Percentiles rank a stretch among this genome's conserved stretches.
phyloP scores from a whole-genome alignment of 2,797 vertebrate species.

The Hipposideros larvatus region DNA sequence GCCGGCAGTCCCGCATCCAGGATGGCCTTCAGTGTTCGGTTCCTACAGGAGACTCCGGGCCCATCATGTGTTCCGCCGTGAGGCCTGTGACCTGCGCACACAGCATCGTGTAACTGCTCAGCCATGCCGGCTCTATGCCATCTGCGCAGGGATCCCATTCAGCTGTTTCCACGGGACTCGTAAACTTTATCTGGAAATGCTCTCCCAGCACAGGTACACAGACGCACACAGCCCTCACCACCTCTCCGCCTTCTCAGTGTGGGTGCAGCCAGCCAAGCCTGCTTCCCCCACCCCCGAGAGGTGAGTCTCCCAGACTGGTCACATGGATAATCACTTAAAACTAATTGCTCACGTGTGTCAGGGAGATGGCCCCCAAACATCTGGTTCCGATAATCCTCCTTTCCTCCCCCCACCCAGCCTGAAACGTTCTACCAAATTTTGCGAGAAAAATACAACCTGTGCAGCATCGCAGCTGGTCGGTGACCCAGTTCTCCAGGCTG shows the following conservation, averaged over 20 bases:
- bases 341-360: conserved; percentile 87
- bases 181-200: neutral
- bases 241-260: conserved; percentile 51
- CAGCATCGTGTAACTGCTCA: neutral
- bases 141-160: neutral
- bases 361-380: conserved; percentile 87
- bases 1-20: neutral
- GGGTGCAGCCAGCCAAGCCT: conserved; percentile 75
- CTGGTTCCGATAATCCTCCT: conserved; percentile 88
- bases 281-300: conserved; percentile 60
- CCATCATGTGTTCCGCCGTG: too few relatives aligned
- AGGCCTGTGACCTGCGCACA: neutral
- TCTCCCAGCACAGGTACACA: neutral
- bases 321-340: conserved; percentile 87
- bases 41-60: neutral
- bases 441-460: conserved; percentile 86
- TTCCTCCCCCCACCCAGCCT: conserved; percentile 55
- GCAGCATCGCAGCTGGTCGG: conserved; percentile 84
- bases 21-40: neutral
- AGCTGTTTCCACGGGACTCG: neutral
- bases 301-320: conserved; percentile 65
- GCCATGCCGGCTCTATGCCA: neutral
- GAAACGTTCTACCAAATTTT: conserved; percentile 90
- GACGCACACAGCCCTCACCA: neutral
- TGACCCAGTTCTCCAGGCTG: conserved; percentile 82